Conservation (phyloP, 2,113 vertebrate genomes). For the Empidonax alnorum region DNA sequence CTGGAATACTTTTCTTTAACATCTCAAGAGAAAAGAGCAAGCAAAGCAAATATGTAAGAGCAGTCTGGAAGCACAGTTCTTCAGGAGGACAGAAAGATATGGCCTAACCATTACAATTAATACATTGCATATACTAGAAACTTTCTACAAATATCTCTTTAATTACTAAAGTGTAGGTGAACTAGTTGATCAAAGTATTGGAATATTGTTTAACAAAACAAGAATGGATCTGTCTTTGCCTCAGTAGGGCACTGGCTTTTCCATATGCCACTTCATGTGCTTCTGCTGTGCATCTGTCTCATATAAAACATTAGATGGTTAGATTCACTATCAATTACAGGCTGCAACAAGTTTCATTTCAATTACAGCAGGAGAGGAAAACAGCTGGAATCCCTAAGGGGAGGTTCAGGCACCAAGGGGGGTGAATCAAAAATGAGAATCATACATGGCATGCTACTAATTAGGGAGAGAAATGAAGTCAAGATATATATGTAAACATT, state of each 20-base stretch:
- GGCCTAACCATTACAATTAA: neutral
- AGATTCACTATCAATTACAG: constrained; percentile 80
- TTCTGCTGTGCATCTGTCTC: constrained; percentile 75
- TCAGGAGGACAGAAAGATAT: neutral
- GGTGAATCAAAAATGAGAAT: constrained; percentile 69
- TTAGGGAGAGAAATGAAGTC: constrained; percentile 76
- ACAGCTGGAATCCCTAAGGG: constrained; percentile 78
- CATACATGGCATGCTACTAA: constrained; percentile 72
- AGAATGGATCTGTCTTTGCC: constrained; percentile 33
- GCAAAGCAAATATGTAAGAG: neutral
- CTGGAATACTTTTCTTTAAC: neutral
- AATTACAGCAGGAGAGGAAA: constrained; percentile 78
- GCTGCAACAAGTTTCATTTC: constrained; percentile 80
- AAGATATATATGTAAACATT: neutral
- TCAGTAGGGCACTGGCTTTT: constrained; percentile 51
- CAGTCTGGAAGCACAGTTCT: neutral
- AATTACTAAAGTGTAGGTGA: neutral
- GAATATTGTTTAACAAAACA: neutral
- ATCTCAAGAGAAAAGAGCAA: neutral
- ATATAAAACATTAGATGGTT: constrained; percentile 78
- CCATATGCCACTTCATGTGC: constrained; percentile 63
- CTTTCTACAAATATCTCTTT: neutral
- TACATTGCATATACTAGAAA: neutral
- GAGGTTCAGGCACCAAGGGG: constrained; percentile 60
- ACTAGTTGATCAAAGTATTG: neutral